These are phyloP conservation scores for Bungarus multicinctus DNA, from an alignment of 2,113 vertebrate species.

Conservation along the genomic window DNA sequence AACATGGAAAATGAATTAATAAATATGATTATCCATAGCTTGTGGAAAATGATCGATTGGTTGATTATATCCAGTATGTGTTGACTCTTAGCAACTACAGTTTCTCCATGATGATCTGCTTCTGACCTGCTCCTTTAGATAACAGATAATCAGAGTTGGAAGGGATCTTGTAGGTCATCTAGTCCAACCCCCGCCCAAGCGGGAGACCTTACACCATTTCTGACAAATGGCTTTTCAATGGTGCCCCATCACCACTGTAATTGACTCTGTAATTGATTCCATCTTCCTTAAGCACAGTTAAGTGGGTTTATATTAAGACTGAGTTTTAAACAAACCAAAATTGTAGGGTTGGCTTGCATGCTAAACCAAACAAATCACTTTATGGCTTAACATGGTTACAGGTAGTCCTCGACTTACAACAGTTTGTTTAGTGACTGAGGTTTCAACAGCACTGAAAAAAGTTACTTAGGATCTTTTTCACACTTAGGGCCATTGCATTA, in stretches of 20 bases:
- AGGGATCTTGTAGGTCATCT: too few relatives aligned
- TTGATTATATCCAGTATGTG: background rate
- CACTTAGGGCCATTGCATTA: too few relatives aligned
- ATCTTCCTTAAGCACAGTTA: background rate
- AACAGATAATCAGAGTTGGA: too few relatives aligned
- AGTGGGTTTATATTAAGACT: background rate
- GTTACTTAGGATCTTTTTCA: too few relatives aligned
- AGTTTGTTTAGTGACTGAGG: too few relatives aligned
- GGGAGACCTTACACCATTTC: too few relatives aligned
- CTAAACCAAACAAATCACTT: background rate
- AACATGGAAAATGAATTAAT: background rate
- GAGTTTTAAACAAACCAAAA: background rate
- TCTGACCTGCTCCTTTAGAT: background rate
- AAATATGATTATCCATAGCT: background rate
- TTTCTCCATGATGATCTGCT: background rate
- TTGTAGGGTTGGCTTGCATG: background rate
- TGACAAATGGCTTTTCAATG: background rate
- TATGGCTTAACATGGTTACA: background rate
- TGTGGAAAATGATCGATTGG: background rate
- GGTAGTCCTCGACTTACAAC: too few relatives aligned
- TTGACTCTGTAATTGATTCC: background rate
- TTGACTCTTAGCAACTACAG: background rate
- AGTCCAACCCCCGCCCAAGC: too few relatives aligned
- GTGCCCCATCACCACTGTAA: background rate
- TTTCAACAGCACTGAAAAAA: too few relatives aligned